Conservation (phyloP, 2,888 invertebrate species). For the Conchocele bisecta region DNA sequence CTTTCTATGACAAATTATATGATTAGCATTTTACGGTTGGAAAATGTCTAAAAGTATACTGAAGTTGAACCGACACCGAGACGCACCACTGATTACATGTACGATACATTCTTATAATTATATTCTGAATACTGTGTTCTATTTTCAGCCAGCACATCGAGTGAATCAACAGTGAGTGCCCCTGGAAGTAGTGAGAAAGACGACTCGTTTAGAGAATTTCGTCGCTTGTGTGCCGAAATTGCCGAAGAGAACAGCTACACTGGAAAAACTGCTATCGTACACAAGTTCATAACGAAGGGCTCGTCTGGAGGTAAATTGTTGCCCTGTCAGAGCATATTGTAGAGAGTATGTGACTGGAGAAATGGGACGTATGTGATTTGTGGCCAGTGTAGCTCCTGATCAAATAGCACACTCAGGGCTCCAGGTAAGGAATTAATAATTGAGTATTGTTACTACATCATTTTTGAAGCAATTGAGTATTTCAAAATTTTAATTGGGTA, state of each 20-base stretch:
- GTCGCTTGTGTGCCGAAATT: conserved; percentile 90
- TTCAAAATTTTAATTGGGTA: no score
- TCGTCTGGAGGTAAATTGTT: conserved; percentile 72
- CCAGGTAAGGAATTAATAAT: no score
- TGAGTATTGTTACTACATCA: no score
- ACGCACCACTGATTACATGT: not conserved
- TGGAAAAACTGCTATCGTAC: conserved; percentile 88
- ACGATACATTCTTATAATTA: not conserved
- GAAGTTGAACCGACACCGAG: not conserved
- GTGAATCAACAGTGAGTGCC: not conserved
- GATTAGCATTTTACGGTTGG: no score
- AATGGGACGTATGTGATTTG: no score
- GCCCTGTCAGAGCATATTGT: no score
- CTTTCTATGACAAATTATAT: no score
- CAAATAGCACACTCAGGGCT: no score
- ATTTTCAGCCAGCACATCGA: not conserved
- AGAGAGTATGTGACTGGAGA: no score
- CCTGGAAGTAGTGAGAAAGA: conserved; percentile 69
- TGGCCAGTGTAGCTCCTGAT: no score
- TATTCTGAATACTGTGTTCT: not conserved
- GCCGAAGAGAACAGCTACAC: conserved; percentile 90
- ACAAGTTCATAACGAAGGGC: conserved; percentile 76
- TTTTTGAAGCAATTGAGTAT: no score
- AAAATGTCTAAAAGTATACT: no score
- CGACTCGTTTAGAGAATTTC: conserved; percentile 88